These are phyloP conservation scores for Sebastes iracundus DNA, from an alignment of 2,797 vertebrate species.

Conservation along the genomic window DNA sequence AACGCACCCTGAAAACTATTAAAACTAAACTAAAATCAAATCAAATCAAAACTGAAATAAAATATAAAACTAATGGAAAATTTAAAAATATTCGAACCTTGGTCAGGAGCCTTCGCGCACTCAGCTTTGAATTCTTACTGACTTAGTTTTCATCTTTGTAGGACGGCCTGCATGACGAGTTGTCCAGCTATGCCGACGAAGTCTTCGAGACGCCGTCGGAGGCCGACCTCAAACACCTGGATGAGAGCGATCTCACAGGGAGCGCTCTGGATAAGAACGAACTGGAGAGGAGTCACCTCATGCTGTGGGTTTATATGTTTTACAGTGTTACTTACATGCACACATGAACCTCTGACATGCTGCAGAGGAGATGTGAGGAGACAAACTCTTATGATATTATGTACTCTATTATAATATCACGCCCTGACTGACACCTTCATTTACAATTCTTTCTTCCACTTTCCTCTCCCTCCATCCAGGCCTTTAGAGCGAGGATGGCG, in stretches of 20 bases:
- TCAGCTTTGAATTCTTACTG: neutral
- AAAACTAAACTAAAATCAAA: too few relatives aligned
- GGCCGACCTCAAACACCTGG: conserved; percentile 82
- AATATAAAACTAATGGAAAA: too few relatives aligned
- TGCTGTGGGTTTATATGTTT: conserved; percentile 85
- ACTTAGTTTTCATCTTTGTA: conserved; percentile 52
- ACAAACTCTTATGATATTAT: neutral
- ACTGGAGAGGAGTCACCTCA: conserved; percentile 94
- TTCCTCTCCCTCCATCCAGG: conserved; percentile 65
- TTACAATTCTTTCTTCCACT: neutral
- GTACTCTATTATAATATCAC: neutral
- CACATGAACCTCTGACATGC: neutral
- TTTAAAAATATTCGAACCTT: too few relatives aligned
- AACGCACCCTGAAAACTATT: too few relatives aligned
- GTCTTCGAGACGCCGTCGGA: conserved; percentile 95
- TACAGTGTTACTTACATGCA: neutral
- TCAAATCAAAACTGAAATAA: too few relatives aligned
- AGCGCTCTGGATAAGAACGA: conserved; percentile 90
- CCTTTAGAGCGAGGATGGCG: conserved; percentile 96
- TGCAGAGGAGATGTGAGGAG: neutral
- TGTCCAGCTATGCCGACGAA: conserved; percentile 94
- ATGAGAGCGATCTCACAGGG: conserved; percentile 89
- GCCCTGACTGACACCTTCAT: neutral
- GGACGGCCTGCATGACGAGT: conserved; percentile 93
- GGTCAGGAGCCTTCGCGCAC: neutral